Base-by-base conservation (phyloP, 2,113 vertebrate species). In the Gobio gobio region DNA sequence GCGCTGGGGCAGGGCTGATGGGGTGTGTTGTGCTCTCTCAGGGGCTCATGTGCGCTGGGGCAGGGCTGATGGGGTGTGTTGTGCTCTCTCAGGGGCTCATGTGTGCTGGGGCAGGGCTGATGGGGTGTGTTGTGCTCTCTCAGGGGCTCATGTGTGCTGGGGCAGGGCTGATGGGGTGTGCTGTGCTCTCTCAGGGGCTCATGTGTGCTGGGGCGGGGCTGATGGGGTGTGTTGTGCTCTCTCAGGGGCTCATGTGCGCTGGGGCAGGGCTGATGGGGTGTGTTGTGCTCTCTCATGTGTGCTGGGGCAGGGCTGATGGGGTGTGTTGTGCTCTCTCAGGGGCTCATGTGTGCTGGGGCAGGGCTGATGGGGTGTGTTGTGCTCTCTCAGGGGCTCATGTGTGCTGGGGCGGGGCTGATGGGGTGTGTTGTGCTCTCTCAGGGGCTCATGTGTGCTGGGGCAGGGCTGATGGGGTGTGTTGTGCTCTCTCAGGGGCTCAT, bases 311-410 rank as follows among this genome's bases (percentile, higher is more conserved):
- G 14, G 36, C 16, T 68, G 29, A 68, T 9, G 16, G 7, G 51
- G 51, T 33, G 29, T 36, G 64, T 18, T 33, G 29, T 36, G 64
- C 18, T 68, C 16, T 75, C 74, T 83, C 89, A 98, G 98, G 98
- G 63, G n/a, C n/a, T n/a, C n/a, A n/a, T n/a, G n/a, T n/a, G n/a
- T n/a, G n/a, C n/a, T n/a, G n/a, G n/a, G n/a, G n/a, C n/a, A n/a
- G 0, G 14, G 36, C 16, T 68, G 29, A 68, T 9, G 16, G 7
- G 51, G 51, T 33, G 29, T 36, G 64, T 18, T 33, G 29, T 36
- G 64, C 18, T 68, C 16, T 75, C 74, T 83, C 89, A 98, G 98
- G 98, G n/a, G n/a, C n/a, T n/a, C n/a, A n/a, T n/a, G n/a, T n/a
- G n/a, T n/a, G n/a, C n/a, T n/a, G n/a, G n/a, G n/a, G n/a, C n/a